A percentile compares a stretch with the other conserved stretches of the same genome.
Evolutionary conservation across 2,113 vertebrate genomes (phyloP).

Genomic region (Pedetes capensis): DNA sequence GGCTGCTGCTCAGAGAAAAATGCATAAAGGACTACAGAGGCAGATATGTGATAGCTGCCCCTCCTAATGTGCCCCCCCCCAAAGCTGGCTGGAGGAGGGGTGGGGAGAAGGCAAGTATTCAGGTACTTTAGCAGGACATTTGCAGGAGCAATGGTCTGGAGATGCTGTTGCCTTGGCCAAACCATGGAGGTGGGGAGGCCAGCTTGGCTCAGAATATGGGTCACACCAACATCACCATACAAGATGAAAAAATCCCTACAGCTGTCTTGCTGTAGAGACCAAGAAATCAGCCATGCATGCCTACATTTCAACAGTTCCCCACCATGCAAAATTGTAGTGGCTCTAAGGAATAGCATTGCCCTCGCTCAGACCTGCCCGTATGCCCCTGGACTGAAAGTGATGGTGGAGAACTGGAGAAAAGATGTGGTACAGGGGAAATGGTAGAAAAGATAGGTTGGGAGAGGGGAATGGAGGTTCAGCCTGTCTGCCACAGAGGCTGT

Average conservation of each 20-base stretch:
- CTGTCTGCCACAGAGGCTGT: neutral
- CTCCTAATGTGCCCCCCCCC: neutral
- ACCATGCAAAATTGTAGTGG: rapidly evolving
- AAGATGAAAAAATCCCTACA: neutral
- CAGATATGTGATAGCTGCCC: neutral
- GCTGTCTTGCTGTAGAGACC: neutral
- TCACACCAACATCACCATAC: rapidly evolving
- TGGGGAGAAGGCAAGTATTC: neutral
- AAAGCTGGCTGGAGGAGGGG: neutral
- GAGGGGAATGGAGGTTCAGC: rapidly evolving
- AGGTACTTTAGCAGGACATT: neutral
- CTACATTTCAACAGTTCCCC: neutral
- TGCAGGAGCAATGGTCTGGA: rapidly evolving
- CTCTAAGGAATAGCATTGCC: neutral
- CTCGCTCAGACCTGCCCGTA: neutral
- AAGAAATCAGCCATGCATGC: neutral
- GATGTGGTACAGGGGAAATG: neutral
- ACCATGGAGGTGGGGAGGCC: neutral
- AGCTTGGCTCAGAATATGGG: neutral
- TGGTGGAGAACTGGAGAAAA: neutral
- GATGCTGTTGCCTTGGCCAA: neutral
- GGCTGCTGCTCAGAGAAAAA: neutral
- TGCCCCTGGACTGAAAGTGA: neutral
- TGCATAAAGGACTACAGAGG: neutral
- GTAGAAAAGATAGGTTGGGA: neutral